Percentiles rank a stretch among this genome's conserved stretches.
Conservation (phyloP, 1,140 invertebrate species). For the Homarus americanus region DNA sequence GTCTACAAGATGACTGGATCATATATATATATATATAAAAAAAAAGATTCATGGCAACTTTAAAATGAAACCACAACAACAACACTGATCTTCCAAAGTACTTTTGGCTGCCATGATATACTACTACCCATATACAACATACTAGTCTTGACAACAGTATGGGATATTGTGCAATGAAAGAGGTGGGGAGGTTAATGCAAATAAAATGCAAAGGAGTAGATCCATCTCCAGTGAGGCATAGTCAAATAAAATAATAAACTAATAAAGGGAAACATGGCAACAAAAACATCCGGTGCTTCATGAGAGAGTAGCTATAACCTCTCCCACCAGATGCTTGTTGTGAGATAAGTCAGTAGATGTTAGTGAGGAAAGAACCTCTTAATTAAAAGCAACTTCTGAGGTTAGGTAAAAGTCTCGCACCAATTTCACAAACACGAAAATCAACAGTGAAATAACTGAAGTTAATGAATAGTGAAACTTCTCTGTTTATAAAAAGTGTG, state of each 20-base stretch:
- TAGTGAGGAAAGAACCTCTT: neutral
- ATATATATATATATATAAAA: too few relatives aligned
- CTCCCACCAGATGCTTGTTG: neutral
- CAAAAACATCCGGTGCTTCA: neutral
- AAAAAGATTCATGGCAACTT: too few relatives aligned
- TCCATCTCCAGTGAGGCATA: neutral
- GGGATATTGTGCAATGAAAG: neutral
- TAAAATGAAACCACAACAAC: too few relatives aligned
- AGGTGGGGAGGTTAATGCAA: neutral
- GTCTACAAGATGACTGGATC: too few relatives aligned
- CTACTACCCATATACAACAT: neutral
- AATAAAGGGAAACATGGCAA: neutral
- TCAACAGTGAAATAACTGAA: neutral
- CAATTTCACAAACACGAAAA: slow-evolving; percentile 1
- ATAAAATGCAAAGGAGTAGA: neutral
- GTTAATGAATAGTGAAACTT: neutral
- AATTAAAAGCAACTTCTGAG: neutral
- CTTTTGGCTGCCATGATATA: too few relatives aligned
- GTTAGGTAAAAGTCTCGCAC: neutral
- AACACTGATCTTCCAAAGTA: too few relatives aligned
- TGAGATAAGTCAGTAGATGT: neutral
- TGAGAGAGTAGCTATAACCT: too few relatives aligned
- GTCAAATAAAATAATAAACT: neutral
- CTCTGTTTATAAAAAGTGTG: too few relatives aligned
- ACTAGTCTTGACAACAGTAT: too few relatives aligned